Conservation (phyloP, 1,140 invertebrate species). For the Rhysida immarginata region DNA sequence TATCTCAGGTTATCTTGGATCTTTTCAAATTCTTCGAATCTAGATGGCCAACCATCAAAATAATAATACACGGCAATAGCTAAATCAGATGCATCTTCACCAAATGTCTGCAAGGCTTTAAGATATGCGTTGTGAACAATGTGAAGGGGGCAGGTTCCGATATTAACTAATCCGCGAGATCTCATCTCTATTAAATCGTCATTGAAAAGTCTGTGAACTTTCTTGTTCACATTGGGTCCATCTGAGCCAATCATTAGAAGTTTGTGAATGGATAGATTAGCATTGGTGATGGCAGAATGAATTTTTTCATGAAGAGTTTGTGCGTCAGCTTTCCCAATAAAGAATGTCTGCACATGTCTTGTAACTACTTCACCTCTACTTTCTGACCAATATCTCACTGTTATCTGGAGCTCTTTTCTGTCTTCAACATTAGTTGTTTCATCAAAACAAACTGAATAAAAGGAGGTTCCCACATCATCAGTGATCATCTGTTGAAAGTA, state of each 20-base stretch:
- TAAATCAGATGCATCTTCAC: not conserved
- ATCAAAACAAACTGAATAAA: constrained; percentile 13
- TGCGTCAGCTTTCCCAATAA: constrained; percentile 14
- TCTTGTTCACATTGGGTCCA: constrained; percentile 24
- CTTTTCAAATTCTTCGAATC: not conserved
- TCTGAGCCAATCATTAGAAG: constrained; percentile 19
- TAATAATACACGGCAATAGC: not conserved
- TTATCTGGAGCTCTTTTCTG: constrained; percentile 16
- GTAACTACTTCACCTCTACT: constrained; percentile 8
- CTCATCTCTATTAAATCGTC: constrained; percentile 12
- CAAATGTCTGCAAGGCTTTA: not conserved
- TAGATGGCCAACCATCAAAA: not conserved
- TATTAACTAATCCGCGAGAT: not conserved
- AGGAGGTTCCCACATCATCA: constrained; percentile 8
- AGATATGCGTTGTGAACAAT: constrained; percentile 6
- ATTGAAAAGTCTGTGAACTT: constrained; percentile 16
- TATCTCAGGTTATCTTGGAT: not conserved
- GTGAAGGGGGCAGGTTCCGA: constrained; percentile 1
- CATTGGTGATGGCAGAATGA: constrained; percentile 10
- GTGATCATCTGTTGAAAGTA: constrained; percentile 15
- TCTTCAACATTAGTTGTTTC: constrained; percentile 17
- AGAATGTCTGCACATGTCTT: constrained; percentile 17
- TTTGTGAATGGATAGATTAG: constrained; percentile 4
- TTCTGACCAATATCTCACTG: constrained; percentile 18
- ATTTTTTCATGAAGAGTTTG: constrained; percentile 11